phyloP scores from a whole-genome alignment of 2,113 vertebrate genomes.

The Thamnaconus septentrionalis region DNA sequence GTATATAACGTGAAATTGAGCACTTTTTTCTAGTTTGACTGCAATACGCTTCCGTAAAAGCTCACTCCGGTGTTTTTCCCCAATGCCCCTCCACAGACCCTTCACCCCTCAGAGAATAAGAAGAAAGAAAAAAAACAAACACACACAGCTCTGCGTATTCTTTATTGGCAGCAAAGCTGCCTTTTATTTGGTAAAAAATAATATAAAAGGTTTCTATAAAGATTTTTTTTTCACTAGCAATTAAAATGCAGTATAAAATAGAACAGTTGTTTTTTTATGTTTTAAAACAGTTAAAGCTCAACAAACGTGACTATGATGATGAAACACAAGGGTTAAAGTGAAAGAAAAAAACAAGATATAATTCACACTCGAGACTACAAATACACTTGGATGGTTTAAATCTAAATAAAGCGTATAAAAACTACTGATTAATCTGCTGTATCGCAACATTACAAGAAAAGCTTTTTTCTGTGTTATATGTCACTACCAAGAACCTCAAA shows the following conservation, averaged over 20 bases:
- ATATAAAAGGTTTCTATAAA: conserved; percentile 38
- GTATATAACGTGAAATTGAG: too few species aligned
- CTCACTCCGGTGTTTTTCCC: background rate
- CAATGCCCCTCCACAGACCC: too few species aligned
- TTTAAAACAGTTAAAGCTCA: background rate
- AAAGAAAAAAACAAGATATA: conserved; percentile 1
- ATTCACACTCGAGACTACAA: conserved; percentile 26
- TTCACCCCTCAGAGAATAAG: too few species aligned
- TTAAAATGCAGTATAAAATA: conserved; percentile 55
- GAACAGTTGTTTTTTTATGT: conserved; percentile 34
- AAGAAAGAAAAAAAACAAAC: too few species aligned
- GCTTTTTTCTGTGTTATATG: conserved; percentile 35
- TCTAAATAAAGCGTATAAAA: conserved; percentile 32
- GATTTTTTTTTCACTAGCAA: conserved; percentile 40
- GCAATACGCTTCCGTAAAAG: too few species aligned
- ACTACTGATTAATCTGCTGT: conserved; percentile 44
- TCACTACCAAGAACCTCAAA: conserved; percentile 28
- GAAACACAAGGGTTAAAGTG: background rate
- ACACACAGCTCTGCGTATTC: too few species aligned
- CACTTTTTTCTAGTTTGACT: too few species aligned
- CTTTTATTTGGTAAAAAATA: conserved; percentile 61
- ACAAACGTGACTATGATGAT: too few species aligned
- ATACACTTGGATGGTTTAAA: conserved; percentile 3
- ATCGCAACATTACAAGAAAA: conserved; percentile 40
- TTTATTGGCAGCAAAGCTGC: conserved; percentile 23